Base-by-base conservation (phyloP, 1,140 invertebrate genomes). In the Theocolax elegans region DNA sequence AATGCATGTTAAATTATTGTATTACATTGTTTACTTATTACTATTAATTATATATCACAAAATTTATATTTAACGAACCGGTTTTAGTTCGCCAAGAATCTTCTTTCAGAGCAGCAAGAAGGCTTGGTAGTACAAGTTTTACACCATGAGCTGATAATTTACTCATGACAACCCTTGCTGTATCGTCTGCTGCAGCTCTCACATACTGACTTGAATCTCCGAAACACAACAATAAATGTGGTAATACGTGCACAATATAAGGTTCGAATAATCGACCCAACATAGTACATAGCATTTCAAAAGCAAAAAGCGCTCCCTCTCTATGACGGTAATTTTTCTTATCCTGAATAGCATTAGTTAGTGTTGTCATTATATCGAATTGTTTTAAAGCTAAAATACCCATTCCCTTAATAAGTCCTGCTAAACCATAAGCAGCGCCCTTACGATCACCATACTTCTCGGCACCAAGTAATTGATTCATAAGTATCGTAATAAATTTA, bases 41-140 rank as follows among this genome's bases (percentile, higher is more conserved):
- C 12, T 19, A 58, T 23, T 58, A 58, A 58, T 35, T 35, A 35
- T 6, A 35, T n/a, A n/a, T n/a, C n/a, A n/a, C n/a, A n/a, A 48
- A 21, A 21, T 48, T 48, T 19, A 67, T 51, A 60, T 44, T 44
- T 10, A 35, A 79, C 77, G 77, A 77, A 93, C 94, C 96, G 44
- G 95, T 95, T 87, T 99, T 99, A 1, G 98, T 99, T 80, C 98
- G 88, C 98, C 98, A 99, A 1, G 96, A 97, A 87, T 99, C 97
- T 83, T 99, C 95, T 81, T 99, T 95, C 42, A 99, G 86, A 53
- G 96, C 97, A 73, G 93, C 92, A 40, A 99, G 86, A 56, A 99
- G 88, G 76, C 96, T 94, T 2, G 93, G 93, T 56, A 99, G 86
- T 51, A 99, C 95, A 3, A 99, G 88, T 86, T 99, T 99, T 8